Conservation (phyloP, 1,140 invertebrate genomes). For the Diachasmimorpha longicaudata region DNA sequence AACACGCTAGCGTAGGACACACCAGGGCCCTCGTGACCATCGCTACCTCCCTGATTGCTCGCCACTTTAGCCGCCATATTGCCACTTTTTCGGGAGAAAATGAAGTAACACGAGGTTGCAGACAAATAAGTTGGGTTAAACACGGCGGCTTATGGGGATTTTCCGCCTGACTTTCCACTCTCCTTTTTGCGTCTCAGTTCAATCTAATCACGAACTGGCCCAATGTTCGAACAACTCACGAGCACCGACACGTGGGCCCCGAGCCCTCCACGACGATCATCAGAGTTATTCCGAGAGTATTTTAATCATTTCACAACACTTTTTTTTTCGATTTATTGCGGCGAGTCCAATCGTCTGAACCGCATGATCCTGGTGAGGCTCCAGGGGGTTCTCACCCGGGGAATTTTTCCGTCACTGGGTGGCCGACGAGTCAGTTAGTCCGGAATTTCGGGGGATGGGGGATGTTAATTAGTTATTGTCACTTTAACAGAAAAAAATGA, state of each 20-base stretch:
- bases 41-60: constrained; percentile 40
- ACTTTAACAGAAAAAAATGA: neutral
- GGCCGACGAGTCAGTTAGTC: too few species aligned
- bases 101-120: neutral
- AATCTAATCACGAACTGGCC: neutral
- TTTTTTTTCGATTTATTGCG: neutral
- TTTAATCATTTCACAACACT: neutral
- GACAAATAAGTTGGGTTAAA: neutral
- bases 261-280: neutral
- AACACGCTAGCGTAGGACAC: constrained; percentile 63
- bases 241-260: neutral
- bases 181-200: neutral
- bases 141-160: neutral
- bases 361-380: neutral
- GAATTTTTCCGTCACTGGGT: too few species aligned
- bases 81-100: constrained; percentile 5
- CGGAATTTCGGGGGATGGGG: neutral
- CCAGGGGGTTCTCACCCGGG: too few species aligned
- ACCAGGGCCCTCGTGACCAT: constrained; percentile 46
- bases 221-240: neutral
- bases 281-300: neutral
- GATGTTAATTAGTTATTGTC: too few species aligned
- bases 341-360: neutral
- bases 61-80: constrained; percentile 57
- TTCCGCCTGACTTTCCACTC: neutral